A percentile compares a stretch with the other conserved stretches of the same genome.
These are phyloP conservation scores for Perognathus longimembris DNA, from an alignment of 2,113 vertebrate species.

Conservation along the genomic window DNA sequence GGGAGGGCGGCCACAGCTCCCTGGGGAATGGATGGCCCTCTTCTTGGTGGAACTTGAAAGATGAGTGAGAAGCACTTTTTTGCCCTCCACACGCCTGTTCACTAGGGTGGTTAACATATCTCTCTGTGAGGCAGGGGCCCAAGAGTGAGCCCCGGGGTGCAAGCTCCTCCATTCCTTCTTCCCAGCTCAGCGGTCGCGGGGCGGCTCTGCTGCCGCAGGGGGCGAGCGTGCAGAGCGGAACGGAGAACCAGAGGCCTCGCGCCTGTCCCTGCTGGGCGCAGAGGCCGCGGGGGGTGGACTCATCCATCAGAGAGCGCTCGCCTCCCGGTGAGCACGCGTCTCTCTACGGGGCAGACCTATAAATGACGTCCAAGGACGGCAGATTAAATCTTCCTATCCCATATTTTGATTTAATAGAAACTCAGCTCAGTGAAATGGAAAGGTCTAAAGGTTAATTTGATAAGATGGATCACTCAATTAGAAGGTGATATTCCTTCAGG, in stretches of 20 bases:
- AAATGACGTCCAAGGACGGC: background rate
- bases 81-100: background rate
- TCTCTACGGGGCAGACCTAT: background rate
- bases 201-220: background rate
- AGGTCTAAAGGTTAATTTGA: slow-evolving; percentile 49
- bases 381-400: background rate
- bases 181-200: background rate
- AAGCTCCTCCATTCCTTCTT: background rate
- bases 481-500: slow-evolving; percentile 1
- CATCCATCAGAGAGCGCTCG: background rate
- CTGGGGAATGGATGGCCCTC: background rate
- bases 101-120: background rate
- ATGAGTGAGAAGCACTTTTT: background rate
- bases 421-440: slow-evolving; percentile 13
- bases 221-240: background rate
- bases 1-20: background rate
- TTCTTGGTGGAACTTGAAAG: background rate
- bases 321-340: background rate
- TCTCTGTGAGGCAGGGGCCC: background rate
- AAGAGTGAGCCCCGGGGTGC: background rate
- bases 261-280: background rate
- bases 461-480: slow-evolving; percentile 6
- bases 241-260: background rate
- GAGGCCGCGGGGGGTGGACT: background rate
- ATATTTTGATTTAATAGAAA: slow-evolving; percentile 15